Evolutionary conservation across 2,797 vertebrate species (phyloP).

Genomic region (Periophthalmus magnuspinnatus): DNA sequence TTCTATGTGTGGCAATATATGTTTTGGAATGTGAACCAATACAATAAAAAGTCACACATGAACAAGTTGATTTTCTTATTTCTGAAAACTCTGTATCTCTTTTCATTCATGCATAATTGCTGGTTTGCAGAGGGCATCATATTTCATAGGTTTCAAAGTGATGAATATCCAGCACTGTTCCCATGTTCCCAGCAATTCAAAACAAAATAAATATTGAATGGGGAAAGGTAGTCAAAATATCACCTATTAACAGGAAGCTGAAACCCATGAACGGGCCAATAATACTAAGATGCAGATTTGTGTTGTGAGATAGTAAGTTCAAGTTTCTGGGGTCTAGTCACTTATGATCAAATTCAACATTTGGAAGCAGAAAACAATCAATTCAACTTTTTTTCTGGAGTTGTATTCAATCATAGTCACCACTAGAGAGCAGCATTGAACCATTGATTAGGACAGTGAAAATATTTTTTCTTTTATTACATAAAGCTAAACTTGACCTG

Average conservation of each 20-base stretch:
- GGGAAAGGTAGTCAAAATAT: too few relatives aligned
- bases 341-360: too few relatives aligned
- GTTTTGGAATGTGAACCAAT: slow-evolving; percentile 72
- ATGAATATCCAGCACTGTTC: too few relatives aligned
- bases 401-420: background rate
- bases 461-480: background rate
- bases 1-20: slow-evolving; percentile 71
- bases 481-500: background rate
- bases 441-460: background rate
- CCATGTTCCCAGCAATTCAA: too few relatives aligned
- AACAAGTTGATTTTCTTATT: slow-evolving; percentile 61
- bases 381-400: background rate
- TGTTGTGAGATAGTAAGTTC: too few relatives aligned
- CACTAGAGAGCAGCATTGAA: slow-evolving; percentile 2
- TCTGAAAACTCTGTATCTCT: slow-evolving; percentile 16
- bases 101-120: background rate
- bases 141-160: background rate
- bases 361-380: background rate
- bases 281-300: too few relatives aligned
- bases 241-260: too few relatives aligned
- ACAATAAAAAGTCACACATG: slow-evolving; percentile 76
- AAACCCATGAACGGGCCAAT: too few relatives aligned
- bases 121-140: background rate
- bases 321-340: too few relatives aligned
- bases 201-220: too few relatives aligned